phyloP scores from a whole-genome alignment of 2,888 invertebrate species.

The Deilephila porcellus region DNA sequence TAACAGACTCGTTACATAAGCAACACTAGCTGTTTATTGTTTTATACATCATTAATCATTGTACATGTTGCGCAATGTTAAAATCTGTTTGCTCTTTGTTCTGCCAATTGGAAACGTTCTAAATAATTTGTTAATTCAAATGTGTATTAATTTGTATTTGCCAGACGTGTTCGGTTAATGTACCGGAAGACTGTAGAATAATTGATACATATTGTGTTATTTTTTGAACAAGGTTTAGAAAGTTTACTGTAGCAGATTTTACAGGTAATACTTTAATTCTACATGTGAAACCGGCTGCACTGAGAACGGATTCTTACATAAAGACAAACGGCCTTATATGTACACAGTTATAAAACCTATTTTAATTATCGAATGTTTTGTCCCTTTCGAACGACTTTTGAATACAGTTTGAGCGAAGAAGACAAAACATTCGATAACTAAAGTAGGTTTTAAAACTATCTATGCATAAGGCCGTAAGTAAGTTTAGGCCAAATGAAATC shows the following conservation, averaged over 20 bases:
- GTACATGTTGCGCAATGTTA: conserved; percentile 3
- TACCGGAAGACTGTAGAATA: neutral
- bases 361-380: too few relatives aligned
- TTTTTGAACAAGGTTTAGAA: too few relatives aligned
- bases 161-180: neutral
- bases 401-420: neutral
- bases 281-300: too few relatives aligned
- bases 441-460: too few relatives aligned
- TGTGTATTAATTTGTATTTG: neutral
- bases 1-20: conserved; percentile 9
- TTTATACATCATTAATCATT: conserved; percentile 19
- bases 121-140: conserved; percentile 14
- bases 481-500: too few relatives aligned
- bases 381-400: neutral
- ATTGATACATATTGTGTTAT: neutral
- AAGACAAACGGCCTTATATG: too few relatives aligned
- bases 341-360: too few relatives aligned
- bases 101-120: conserved; percentile 11
- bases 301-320: too few relatives aligned
- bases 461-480: too few relatives aligned
- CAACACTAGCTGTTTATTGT: conserved; percentile 9
- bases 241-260: neutral
- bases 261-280: too few relatives aligned
- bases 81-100: conserved; percentile 16
- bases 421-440: neutral